Evolutionary conservation across 64 coral and sea anemone species (phyloP).

Genomic region (Montipora cactus): DNA sequence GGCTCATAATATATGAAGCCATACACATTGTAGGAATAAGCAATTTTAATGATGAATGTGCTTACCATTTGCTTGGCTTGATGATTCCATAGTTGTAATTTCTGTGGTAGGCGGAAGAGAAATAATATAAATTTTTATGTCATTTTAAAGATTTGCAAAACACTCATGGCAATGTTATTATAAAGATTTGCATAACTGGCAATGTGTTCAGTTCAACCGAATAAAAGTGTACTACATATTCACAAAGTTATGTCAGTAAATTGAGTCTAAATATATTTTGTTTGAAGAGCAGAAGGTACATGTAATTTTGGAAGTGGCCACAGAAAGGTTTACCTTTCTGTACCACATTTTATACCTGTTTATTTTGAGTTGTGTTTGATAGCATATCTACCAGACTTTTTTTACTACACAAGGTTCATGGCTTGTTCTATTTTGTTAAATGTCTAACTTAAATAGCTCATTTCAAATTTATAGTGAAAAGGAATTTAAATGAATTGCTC

Average conservation of each 20-base stretch:
- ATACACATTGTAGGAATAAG: constrained; percentile 2
- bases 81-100: constrained; percentile 16
- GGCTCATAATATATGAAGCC: neutral
- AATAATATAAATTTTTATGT: neutral
- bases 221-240: constrained; percentile 59
- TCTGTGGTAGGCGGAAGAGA: constrained; percentile 9
- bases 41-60: constrained; percentile 14
- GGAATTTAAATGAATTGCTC: neutral
- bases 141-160: too few relatives aligned
- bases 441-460: neutral
- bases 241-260: constrained; percentile 45
- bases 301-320: constrained; percentile 58
- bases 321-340: constrained; percentile 71
- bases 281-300: constrained; percentile 51
- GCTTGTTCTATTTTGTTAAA: too few relatives aligned
- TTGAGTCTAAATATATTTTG: too few relatives aligned
- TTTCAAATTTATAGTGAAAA: neutral
- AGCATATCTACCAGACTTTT: constrained; percentile 64
- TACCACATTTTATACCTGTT: constrained; percentile 63
- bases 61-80: neutral
- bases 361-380: constrained; percentile 19
- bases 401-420: too few relatives aligned
- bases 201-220: constrained; percentile 34
- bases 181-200: neutral
- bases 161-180: neutral